These are phyloP conservation scores for Phylloscopus whistleri DNA, from an alignment of 2,113 vertebrate genomes.

Conservation along the genomic window DNA sequence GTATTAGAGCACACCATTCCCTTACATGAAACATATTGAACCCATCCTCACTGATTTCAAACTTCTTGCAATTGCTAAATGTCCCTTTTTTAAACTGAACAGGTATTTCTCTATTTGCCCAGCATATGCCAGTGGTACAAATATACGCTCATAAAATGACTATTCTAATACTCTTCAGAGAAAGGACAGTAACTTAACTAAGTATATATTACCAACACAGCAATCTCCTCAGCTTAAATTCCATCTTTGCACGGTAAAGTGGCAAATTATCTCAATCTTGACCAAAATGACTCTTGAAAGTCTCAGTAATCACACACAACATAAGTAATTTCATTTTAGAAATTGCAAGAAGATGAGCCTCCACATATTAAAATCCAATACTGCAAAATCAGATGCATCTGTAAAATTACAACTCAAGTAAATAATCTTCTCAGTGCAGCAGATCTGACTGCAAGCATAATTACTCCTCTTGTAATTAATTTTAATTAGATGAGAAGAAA, in stretches of 20 bases:
- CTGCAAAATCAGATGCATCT: constrained; percentile 62
- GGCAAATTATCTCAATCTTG: constrained; percentile 70
- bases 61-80: not conserved
- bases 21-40: not conserved
- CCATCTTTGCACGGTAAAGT: constrained; percentile 53
- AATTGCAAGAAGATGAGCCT: constrained; percentile 55
- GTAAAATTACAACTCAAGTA: constrained; percentile 68
- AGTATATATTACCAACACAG: constrained; percentile 62
- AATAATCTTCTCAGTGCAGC: constrained; percentile 67
- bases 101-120: not conserved
- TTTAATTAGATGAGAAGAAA: constrained; percentile 58
- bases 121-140: not conserved
- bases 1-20: not conserved
- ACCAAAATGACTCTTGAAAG: not conserved
- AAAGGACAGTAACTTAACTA: not conserved
- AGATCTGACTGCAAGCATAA: constrained; percentile 63
- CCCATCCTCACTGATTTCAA: not conserved
- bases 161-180: not conserved
- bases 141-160: not conserved
- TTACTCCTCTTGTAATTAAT: constrained; percentile 67
- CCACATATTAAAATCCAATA: constrained; percentile 63
- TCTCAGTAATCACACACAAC: not conserved
- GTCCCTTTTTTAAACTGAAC: not conserved
- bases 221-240: constrained; percentile 65
- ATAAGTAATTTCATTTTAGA: constrained; percentile 52